phyloP scores from a whole-genome alignment of 2,888 invertebrate genomes.

The Dryococelus australis region DNA sequence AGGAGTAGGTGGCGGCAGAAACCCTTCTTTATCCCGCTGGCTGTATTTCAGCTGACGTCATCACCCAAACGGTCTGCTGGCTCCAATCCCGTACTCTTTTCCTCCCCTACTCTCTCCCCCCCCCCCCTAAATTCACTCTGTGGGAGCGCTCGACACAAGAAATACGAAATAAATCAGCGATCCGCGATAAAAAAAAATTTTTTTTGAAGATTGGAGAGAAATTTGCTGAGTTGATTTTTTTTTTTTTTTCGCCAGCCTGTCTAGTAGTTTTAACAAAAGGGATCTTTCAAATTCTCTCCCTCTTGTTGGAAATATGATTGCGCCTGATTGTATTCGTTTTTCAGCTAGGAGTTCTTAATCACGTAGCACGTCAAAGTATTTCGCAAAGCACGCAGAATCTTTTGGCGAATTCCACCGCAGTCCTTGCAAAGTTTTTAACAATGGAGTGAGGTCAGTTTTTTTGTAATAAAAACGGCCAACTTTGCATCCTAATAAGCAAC shows the following conservation, averaged over 20 bases:
- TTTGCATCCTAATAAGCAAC: too few relatives aligned
- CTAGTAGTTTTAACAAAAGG: background rate
- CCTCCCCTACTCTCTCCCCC: background rate
- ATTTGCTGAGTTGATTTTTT: background rate
- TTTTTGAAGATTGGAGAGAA: background rate
- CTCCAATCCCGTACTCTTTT: background rate
- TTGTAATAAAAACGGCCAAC: too few relatives aligned
- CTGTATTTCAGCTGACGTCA: slow-evolving; percentile 10
- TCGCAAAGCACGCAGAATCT: too few relatives aligned
- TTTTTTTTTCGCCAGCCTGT: background rate
- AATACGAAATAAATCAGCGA: background rate
- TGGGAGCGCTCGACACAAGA: background rate
- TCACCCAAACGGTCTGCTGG: background rate
- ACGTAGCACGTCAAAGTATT: too few relatives aligned
- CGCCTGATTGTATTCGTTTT: too few relatives aligned
- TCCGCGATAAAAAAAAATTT: background rate
- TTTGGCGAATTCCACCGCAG: too few relatives aligned
- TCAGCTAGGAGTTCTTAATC: too few relatives aligned
- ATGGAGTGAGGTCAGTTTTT: too few relatives aligned
- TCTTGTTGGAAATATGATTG: too few relatives aligned
- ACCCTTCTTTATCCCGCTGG: slow-evolving; percentile 5
- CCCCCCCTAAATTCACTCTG: background rate
- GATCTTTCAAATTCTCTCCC: background rate
- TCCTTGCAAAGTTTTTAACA: too few relatives aligned
- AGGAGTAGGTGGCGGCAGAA: background rate